These are phyloP conservation scores for Lucilia cuprina DNA, from an alignment of 1,140 invertebrate genomes.

Conservation along the genomic window DNA sequence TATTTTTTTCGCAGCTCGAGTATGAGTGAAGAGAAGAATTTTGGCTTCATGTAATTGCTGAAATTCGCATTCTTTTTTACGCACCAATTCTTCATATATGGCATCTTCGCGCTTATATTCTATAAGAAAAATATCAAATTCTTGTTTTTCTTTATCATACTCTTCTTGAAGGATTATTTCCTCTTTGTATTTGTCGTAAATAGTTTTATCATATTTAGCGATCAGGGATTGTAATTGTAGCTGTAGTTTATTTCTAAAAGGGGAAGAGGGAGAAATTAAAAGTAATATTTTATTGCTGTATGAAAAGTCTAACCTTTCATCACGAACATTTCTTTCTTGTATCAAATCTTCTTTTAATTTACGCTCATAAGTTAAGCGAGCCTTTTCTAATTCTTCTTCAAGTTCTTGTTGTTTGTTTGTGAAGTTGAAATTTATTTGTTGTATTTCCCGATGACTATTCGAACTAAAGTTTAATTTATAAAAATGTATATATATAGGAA, in stretches of 20 bases:
- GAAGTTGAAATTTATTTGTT: conserved; percentile 20
- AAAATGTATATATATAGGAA: too few relatives aligned
- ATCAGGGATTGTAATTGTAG: conserved; percentile 36
- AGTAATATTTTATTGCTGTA: neutral
- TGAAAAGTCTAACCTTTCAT: conserved; percentile 38
- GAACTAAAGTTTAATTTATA: neutral
- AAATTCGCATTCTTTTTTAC: conserved; percentile 28
- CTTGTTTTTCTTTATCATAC: conserved; percentile 26
- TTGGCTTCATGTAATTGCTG: conserved; percentile 22
- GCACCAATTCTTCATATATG: conserved; percentile 28
- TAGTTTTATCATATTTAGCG: conserved; percentile 39
- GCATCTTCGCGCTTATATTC: conserved; percentile 35
- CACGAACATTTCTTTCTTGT: conserved; percentile 40
- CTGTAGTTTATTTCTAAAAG: conserved; percentile 38
- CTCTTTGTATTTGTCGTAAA: conserved; percentile 41
- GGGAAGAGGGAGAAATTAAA: neutral
- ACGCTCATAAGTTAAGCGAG: conserved; percentile 36
- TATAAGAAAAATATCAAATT: conserved; percentile 40
- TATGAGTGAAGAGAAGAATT: conserved; percentile 38
- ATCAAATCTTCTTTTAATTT: conserved; percentile 36
- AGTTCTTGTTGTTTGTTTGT: conserved; percentile 30
- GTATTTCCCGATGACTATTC: conserved; percentile 33
- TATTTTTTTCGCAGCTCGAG: conserved; percentile 37
- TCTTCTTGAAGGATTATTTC: conserved; percentile 36
- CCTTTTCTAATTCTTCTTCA: conserved; percentile 35